Evolutionary conservation across 92 coral and sea anemone genomes (phyloP), one percentile per base, ranked within the genome.

Genomic region (Zoanthus sansibaricus): DNA sequence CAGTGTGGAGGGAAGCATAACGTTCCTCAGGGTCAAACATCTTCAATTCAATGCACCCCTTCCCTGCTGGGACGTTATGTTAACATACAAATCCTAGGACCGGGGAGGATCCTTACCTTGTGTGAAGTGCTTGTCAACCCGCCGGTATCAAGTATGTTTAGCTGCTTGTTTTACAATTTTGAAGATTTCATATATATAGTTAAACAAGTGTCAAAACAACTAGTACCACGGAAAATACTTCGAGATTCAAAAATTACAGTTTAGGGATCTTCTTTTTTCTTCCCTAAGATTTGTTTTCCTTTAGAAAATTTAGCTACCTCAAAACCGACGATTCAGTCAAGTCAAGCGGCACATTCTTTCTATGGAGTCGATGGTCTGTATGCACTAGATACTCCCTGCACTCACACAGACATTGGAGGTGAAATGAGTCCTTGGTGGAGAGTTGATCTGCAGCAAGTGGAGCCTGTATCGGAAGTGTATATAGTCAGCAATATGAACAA

Each of bases 401-500:
- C 82, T 1, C 5, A 21, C 16, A 76, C 82, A 21, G 5, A 14
- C 10, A 14, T 16, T 30, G 37, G 14, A 7, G 64, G 46, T 51
- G 67, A 76, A 52, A 1, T 30, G 12, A 51, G 46, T 30, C 82
- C 82, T 45, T 76, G 82, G 82, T 76, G 82, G 82, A 21, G 15
- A 9, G 82, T 76, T 16, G 82, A 76, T 31, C 48, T 76, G 9
- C 67, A 20, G 13, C 82, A 42, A 52, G 82, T 76, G 66, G 67
- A 76, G 31, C 82, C 68, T 76, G 82, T 76, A 18, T 76, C 82
- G 11, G 82, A 76, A 20, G 78, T 74, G 12, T 74, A 74, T 12
- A 46, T 74, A 58, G 78, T 74, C 16, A 74, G 44, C 54, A 52
- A 66, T 0, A 42, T n/a, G 17, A 62, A 52, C 5, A 10, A 33